A percentile compares a stretch with the other conserved stretches of the same genome.
These are phyloP conservation scores for Corythoichthys haematopterus DNA, from an alignment of 2,113 vertebrate genomes.

Conservation along the genomic window DNA sequence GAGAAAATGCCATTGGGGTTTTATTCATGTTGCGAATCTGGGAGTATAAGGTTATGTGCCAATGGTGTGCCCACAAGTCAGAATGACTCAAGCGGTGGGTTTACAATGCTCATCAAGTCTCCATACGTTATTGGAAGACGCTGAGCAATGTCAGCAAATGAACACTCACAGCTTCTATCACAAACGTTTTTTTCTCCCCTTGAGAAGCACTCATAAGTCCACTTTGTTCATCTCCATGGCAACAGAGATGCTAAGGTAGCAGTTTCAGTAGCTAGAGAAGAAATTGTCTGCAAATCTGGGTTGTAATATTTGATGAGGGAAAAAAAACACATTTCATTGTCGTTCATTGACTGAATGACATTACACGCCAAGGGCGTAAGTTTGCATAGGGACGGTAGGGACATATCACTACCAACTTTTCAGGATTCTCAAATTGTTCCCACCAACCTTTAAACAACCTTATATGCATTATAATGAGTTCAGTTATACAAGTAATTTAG, in stretches of 20 bases:
- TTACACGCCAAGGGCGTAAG: not conserved
- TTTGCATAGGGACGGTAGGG: no score
- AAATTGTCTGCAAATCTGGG: conserved; percentile 26
- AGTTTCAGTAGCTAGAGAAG: conserved; percentile 45
- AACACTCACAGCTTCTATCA: conserved; percentile 6
- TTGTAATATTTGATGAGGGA: not conserved
- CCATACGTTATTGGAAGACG: not conserved
- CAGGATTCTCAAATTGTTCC: no score
- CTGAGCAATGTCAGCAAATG: conserved; percentile 7
- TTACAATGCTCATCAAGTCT: conserved; percentile 3
- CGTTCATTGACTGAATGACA: not conserved
- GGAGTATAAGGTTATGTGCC: conserved; percentile 7
- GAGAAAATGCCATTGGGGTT: not conserved
- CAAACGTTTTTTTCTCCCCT: conserved; percentile 24
- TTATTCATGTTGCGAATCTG: not conserved
- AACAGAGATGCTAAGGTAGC: conserved; percentile 63
- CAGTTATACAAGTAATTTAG: no score
- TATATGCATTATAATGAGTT: no score
- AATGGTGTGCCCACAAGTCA: conserved; percentile 1
- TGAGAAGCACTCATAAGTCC: conserved; percentile 48
- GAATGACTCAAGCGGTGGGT: conserved; percentile 51
- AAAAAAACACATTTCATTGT: not conserved
- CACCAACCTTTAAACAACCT: no score
- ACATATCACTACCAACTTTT: no score
- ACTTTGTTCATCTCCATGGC: conserved; percentile 69